phyloP scores from a whole-genome alignment of 92 coral and sea anemone genomes.

The Metridium senile region DNA sequence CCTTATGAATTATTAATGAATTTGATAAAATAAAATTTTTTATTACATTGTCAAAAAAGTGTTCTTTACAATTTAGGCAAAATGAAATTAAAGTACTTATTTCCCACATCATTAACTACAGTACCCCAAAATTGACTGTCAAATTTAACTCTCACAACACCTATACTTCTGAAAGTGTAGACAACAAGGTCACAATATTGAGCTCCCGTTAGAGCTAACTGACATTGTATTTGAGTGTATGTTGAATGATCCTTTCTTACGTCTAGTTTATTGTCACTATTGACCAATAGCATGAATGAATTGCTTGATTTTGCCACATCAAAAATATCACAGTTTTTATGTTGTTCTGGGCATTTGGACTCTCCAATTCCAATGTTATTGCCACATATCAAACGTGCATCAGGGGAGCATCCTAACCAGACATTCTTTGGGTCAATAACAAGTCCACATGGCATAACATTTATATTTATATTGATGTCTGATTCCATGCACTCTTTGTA shows the following conservation, averaged over 20 bases:
- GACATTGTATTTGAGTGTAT: slow-evolving; percentile 31
- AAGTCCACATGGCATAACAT: slow-evolving; percentile 56
- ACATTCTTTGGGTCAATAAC: slow-evolving; percentile 49
- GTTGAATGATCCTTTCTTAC: slow-evolving; percentile 50
- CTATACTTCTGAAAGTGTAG: slow-evolving; percentile 62
- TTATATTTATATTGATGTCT: slow-evolving; percentile 9
- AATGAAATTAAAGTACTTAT: slow-evolving; percentile 47
- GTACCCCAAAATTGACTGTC: slow-evolving; percentile 54
- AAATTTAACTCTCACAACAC: slow-evolving; percentile 43
- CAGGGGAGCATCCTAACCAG: slow-evolving; percentile 62
- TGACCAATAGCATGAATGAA: slow-evolving; percentile 42
- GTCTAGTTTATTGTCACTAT: slow-evolving; percentile 40
- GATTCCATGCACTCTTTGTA: slow-evolving; percentile 42
- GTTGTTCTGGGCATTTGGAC: slow-evolving; percentile 64
- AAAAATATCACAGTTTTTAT: slow-evolving; percentile 55
- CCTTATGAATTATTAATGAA: no score
- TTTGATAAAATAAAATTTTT: no score
- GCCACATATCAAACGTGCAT: slow-evolving; percentile 46
- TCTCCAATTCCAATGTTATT: slow-evolving; percentile 56
- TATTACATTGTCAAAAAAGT: neutral
- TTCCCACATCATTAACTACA: slow-evolving; percentile 44
- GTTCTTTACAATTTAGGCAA: slow-evolving; percentile 38
- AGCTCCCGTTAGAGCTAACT: slow-evolving; percentile 42
- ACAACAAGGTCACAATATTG: slow-evolving; percentile 55
- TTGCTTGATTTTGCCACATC: slow-evolving; percentile 54